Evolutionary conservation across 2,888 invertebrate species (phyloP), one percentile per base, ranked within the genome.

Genomic region (Liopterus haemorrhoidalis): DNA sequence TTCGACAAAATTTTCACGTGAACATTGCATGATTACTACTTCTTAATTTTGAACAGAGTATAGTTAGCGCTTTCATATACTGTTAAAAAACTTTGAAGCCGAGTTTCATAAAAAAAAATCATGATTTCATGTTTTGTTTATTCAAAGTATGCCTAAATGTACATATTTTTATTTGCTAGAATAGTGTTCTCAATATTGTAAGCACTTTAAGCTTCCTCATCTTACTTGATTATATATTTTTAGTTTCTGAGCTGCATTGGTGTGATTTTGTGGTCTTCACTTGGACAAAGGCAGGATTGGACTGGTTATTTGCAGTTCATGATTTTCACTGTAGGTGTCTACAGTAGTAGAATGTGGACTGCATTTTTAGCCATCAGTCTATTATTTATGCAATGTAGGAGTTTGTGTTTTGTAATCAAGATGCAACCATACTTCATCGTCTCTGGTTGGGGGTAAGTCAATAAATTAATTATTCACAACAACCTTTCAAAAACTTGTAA

Each of bases 331-430:
- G 77, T 81, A 52, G 82, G 85, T 46, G 83, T 87, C 48, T 86
- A 87, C 59, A 85, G 89, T 47, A 81, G 88, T 36, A 72, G 92
- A 48, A 70, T 91, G 40, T 92, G 90, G 88, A 89, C 91, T 0
- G 83, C 85, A 5, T 80, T 88, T 59, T 71, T 93, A 45, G 86
- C 93, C 2, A 74, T 89, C 22, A 81, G 83, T 4, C 65, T 95
- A 22, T 75, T 93, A 20, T 82, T 93, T 64, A 69, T 93, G 41
- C 80, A 90, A 67, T 85, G 85, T 49, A 79, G 87, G 44, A 90
- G 91, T 49, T 73, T 90, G 2, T 85, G 89, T 58, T 89, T 85
- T 65, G 83, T 91, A 44, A 69, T 87, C 19, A 81, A 82, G 37
- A 62, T 90, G 2, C 82, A 85, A 69, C 85, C 85, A 0, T 71